Conservation (phyloP, 2,113 vertebrate genomes). For the Amia ocellicauda region DNA sequence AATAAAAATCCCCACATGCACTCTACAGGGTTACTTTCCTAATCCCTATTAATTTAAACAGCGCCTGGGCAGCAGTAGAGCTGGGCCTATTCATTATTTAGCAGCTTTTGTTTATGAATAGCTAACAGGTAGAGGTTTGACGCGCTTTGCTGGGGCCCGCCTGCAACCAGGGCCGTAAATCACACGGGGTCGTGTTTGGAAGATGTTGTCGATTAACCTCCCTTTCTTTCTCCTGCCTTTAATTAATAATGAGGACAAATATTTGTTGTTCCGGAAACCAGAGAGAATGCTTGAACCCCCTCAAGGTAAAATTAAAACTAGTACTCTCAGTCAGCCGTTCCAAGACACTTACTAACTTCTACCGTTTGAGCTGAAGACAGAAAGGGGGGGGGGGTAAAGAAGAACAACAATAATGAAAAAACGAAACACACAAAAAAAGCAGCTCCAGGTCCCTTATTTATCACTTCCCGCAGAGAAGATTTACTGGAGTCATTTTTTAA, state of each 20-base stretch:
- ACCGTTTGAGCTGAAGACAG: slow-evolving; percentile 14
- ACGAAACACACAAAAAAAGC: background rate
- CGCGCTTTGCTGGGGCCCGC: slow-evolving; percentile 60
- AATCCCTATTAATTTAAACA: slow-evolving; percentile 97
- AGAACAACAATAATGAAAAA: background rate
- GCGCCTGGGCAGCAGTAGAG: slow-evolving; percentile 69
- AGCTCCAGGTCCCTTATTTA: slow-evolving; percentile 34
- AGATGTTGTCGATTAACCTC: slow-evolving; percentile 71
- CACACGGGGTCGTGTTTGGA: slow-evolving; percentile 64
- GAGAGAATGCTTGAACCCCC: slow-evolving; percentile 39
- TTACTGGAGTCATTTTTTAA: slow-evolving; percentile 36
- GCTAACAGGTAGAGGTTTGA: slow-evolving; percentile 92
- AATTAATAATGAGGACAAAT: slow-evolving; percentile 98
- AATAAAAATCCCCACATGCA: slow-evolving; percentile 33
- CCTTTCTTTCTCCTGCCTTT: slow-evolving; percentile 58
- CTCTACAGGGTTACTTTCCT: slow-evolving; percentile 70
- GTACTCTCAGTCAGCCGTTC: slow-evolving; percentile 45
- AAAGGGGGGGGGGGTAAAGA: slow-evolving; percentile 35
- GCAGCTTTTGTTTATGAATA: slow-evolving; percentile 95
- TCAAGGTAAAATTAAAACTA: slow-evolving; percentile 58
- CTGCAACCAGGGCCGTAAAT: slow-evolving; percentile 82
- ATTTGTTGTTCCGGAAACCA: slow-evolving; percentile 68
- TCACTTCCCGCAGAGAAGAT: slow-evolving; percentile 40
- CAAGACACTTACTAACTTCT: slow-evolving; percentile 26
- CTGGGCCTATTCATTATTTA: slow-evolving; percentile 94